phyloP scores from a whole-genome alignment of 2,888 invertebrate genomes.

The Cheilosia urbana region DNA sequence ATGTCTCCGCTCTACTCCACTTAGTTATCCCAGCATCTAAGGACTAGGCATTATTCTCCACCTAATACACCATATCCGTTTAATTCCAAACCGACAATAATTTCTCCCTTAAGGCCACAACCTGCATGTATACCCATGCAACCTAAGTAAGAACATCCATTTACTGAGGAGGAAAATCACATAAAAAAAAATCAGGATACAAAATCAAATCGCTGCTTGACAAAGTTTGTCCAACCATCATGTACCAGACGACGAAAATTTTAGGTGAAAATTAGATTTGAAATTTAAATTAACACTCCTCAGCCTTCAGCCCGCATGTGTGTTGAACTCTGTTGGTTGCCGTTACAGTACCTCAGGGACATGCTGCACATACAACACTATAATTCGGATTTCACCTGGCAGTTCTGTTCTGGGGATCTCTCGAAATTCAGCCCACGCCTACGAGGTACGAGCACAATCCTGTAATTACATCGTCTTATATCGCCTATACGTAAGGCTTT shows the following conservation, averaged over 20 bases:
- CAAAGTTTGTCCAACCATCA: slow-evolving; percentile 45
- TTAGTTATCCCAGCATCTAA: background rate
- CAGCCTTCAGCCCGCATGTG: slow-evolving; percentile 37
- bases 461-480: slow-evolving; percentile 71
- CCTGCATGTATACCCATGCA: background rate
- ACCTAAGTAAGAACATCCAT: background rate
- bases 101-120: background rate
- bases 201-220: slow-evolving; percentile 40
- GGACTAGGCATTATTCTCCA: background rate
- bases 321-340: slow-evolving; percentile 53
- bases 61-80: background rate
- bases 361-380: slow-evolving; percentile 37
- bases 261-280: slow-evolving; percentile 71
- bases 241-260: slow-evolving; percentile 51
- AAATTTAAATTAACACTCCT: slow-evolving; percentile 69
- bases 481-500: slow-evolving; percentile 56
- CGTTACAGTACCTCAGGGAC: slow-evolving; percentile 55
- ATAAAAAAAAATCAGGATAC: slow-evolving; percentile 21
- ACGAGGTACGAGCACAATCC: slow-evolving; percentile 69
- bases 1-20: background rate
- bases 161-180: slow-evolving; percentile 22
- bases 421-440: slow-evolving; percentile 63
- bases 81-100: background rate
- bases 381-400: slow-evolving; percentile 49
- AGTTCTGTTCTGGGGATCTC: slow-evolving; percentile 22